Conservation (phyloP, 2,888 invertebrate genomes). For the Thereva unica region DNA sequence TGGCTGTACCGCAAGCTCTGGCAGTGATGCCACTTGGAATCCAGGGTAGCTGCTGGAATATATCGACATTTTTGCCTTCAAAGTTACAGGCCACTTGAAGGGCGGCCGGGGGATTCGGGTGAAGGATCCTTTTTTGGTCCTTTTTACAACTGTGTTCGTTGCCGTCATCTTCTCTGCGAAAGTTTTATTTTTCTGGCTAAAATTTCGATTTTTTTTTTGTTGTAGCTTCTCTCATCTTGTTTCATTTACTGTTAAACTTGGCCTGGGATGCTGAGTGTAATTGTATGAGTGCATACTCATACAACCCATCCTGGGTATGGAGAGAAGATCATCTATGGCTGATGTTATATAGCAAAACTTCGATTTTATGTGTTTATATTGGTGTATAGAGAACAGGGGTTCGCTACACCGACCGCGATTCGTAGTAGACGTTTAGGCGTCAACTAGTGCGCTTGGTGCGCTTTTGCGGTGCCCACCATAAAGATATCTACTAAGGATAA, state of each 20-base stretch:
- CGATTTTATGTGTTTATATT: constrained; percentile 30
- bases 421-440: constrained; percentile 61
- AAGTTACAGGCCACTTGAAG: constrained; percentile 21
- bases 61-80: constrained; percentile 29
- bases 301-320: constrained; percentile 8
- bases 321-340: constrained; percentile 6
- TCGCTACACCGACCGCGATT: constrained; percentile 59
- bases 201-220: constrained; percentile 21
- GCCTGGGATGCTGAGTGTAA: constrained; percentile 41
- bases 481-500: constrained; percentile 42
- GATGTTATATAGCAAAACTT: constrained; percentile 17
- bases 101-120: neutral
- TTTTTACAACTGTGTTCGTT: constrained; percentile 25
- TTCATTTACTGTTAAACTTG: constrained; percentile 35
- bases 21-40: constrained; percentile 14
- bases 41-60: constrained; percentile 28
- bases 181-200: constrained; percentile 31
- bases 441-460: constrained; percentile 61
- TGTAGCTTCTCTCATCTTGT: neutral
- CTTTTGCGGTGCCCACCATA: constrained; percentile 48
- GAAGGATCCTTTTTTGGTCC: neutral
- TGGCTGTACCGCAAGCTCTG: constrained; percentile 4
- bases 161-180: constrained; percentile 25
- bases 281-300: constrained; percentile 22
- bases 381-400: constrained; percentile 54